Evolutionary conservation across 2,888 invertebrate species (phyloP).

Genomic region (Tholera decimalis): DNA sequence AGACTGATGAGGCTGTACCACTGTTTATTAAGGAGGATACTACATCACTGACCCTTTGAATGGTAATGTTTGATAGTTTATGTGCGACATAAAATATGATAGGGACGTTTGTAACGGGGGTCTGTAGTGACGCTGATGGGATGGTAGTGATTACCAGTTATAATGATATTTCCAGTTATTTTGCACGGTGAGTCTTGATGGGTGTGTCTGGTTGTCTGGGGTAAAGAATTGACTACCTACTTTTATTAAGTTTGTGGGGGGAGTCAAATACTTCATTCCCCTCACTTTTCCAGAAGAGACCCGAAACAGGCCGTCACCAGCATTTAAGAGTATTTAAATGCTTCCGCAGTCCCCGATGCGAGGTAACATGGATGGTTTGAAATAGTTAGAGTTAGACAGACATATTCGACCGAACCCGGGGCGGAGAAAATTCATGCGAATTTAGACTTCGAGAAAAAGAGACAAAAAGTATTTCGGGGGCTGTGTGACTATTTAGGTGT

Average conservation of each 20-base stretch:
- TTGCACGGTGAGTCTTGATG: neutral
- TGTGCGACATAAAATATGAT: constrained; percentile 35
- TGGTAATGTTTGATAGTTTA: constrained; percentile 42
- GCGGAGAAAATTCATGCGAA: too few species aligned
- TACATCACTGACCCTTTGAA: constrained; percentile 34
- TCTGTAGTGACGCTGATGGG: constrained; percentile 3
- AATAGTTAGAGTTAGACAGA: too few species aligned
- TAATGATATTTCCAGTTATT: constrained; percentile 6
- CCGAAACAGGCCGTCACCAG: neutral
- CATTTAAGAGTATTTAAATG: too few species aligned
- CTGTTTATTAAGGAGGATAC: neutral
- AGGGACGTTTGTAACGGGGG: constrained; percentile 23
- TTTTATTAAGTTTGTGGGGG: neutral
- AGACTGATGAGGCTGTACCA: constrained; percentile 30
- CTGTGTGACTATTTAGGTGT: too few species aligned
- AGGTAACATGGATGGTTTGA: too few species aligned
- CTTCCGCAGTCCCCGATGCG: too few species aligned
- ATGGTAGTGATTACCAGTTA: constrained; percentile 5
- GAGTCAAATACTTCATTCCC: too few species aligned
- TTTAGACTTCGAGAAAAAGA: too few species aligned
- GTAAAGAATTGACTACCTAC: neutral
- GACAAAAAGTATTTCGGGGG: too few species aligned
- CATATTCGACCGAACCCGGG: too few species aligned
- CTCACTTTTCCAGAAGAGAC: too few species aligned
- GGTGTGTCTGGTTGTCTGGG: neutral